These are phyloP conservation scores for Nebria ingens DNA, from an alignment of 1,140 invertebrate species.

Conservation along the genomic window DNA sequence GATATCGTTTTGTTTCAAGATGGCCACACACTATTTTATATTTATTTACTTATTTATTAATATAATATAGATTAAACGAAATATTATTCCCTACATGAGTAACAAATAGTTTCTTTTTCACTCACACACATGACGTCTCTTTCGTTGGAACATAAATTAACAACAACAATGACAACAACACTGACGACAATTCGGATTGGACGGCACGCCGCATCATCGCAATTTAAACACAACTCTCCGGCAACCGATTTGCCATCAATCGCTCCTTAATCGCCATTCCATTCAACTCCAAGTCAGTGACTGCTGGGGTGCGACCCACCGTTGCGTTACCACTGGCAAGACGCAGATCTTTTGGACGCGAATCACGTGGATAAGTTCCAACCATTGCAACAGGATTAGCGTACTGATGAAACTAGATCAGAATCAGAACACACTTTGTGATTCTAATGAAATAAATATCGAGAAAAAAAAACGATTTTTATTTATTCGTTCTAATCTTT, in stretches of 20 bases:
- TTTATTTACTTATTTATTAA: neutral
- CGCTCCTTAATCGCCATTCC: constrained; percentile 64
- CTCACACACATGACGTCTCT: too few species aligned
- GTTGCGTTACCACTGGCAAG: constrained; percentile 16
- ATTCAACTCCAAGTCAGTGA: constrained; percentile 40
- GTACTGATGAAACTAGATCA: constrained; percentile 27
- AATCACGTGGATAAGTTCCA: constrained; percentile 32
- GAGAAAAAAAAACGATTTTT: too few species aligned
- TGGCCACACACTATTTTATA: neutral
- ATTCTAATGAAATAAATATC: neutral
- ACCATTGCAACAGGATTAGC: constrained; percentile 31
- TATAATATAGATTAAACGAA: neutral
- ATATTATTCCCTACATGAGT: neutral
- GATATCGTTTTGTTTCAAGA: too few species aligned
- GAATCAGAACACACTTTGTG: neutral
- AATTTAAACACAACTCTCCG: constrained; percentile 64
- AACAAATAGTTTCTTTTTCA: neutral
- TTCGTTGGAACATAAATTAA: too few species aligned
- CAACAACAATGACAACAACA: neutral
- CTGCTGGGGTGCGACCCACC: constrained; percentile 7
- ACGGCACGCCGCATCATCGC: neutral
- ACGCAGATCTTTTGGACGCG: constrained; percentile 31
- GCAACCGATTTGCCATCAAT: constrained; percentile 60
- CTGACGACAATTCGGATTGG: neutral
- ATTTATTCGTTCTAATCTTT: too few species aligned